Evolutionary conservation across 2,888 invertebrate species (phyloP), one percentile per base, ranked within the genome.

Genomic region (Pterostichus niger): DNA sequence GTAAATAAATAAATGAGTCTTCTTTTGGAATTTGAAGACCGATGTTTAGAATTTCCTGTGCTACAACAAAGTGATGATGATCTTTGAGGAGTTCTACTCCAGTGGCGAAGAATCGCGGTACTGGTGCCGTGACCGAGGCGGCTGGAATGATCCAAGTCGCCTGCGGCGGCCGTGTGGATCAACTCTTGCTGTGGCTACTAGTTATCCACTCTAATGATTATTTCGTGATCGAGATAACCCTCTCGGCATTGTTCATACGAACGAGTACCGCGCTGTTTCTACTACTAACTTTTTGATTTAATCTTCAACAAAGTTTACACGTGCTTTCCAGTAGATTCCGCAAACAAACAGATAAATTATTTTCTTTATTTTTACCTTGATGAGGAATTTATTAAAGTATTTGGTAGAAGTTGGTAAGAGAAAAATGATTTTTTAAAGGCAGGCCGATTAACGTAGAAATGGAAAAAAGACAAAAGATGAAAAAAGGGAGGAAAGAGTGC

Each of bases 151-250:
- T 75, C 59, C 52, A 75, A 75, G 75, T 52, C 52, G 75, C 75
- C 52, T 52, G 75, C 11, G 52, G 75, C 75, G 17, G 13, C 75
- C 75, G 75, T 75, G 75, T 75, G 75, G 75, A 75, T 75, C 75
- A 52, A 52, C 75, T 75, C 75, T 75, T 24, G 75, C 75, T 31
- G 52, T 77, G 56, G 77, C 77, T 77, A 77, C 77, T 77, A 77
- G 77, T 77, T 77, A 77, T 77, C 77, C 56, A 56, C 77, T 77
- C 77, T 77, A 77, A 77, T 77, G 77, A 77, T 56, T 77, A 56
- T 77, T 77, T 77, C 77, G 77, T 77, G 77, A 77, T 54, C 40
- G 54, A 40, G 77, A 77, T 77, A 75, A 75, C 75, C 75, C 75
- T 75, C 52, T 75, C 75, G 75, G 75, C 75, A 75, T 52, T 75